Evolutionary conservation across 2,797 vertebrate species (phyloP).

Genomic region (Pangasius djambal): DNA sequence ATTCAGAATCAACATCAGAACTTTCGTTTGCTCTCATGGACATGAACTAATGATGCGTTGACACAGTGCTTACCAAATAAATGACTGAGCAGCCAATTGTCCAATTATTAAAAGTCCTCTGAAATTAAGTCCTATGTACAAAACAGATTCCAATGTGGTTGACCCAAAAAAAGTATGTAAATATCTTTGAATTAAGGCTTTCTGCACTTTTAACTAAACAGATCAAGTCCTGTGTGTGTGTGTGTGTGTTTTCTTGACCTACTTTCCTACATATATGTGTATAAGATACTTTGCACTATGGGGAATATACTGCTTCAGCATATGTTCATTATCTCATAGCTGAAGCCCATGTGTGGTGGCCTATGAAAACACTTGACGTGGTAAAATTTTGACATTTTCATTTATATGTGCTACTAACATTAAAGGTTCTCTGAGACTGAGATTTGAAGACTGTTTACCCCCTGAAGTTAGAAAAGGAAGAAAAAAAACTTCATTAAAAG

Average conservation of each 20-base stretch:
- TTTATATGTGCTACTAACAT: background rate
- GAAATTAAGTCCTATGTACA: background rate
- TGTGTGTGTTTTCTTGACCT: background rate
- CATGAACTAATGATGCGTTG: constrained; percentile 7
- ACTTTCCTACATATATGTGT: background rate
- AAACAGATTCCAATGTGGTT: background rate
- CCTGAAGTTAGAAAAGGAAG: background rate
- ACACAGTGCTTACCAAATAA: constrained; percentile 9
- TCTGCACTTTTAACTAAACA: background rate
- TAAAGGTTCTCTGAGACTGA: background rate
- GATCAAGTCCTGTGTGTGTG: background rate
- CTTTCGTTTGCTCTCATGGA: constrained; percentile 4
- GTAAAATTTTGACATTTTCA: background rate
- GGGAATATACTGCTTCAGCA: background rate
- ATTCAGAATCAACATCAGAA: background rate
- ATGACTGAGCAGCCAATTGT: constrained; percentile 1
- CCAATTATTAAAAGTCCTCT: background rate
- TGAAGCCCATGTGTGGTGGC: background rate
- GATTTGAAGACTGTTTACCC: constrained; percentile 6
- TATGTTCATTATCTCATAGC: background rate
- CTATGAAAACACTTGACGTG: background rate
- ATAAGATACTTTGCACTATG: background rate
- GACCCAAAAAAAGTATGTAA: background rate
- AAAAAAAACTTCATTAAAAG: background rate
- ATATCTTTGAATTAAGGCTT: background rate